These are phyloP conservation scores for Eristalis intricaria DNA, from an alignment of 2,888 invertebrate genomes.

Conservation along the genomic window DNA sequence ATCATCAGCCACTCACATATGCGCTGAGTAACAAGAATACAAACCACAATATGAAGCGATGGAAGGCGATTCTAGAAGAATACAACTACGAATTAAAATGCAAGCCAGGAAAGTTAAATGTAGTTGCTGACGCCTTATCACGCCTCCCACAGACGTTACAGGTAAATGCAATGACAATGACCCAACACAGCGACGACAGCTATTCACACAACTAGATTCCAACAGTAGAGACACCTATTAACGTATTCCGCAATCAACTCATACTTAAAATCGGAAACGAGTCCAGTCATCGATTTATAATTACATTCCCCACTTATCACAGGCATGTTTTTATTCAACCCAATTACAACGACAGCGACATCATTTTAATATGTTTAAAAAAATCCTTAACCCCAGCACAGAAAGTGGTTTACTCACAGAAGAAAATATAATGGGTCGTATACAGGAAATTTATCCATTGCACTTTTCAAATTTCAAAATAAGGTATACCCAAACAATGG, in stretches of 20 bases:
- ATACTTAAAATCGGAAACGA: background rate
- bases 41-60: background rate
- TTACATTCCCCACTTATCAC: conserved; percentile 16
- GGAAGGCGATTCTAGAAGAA: too few species aligned
- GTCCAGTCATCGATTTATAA: conserved; percentile 34
- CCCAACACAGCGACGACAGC: too few species aligned
- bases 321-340: conserved; percentile 37
- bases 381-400: conserved; percentile 18
- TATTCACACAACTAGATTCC: too few species aligned
- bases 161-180: too few species aligned
- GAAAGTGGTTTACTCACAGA: conserved; percentile 39
- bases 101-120: too few species aligned
- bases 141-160: too few species aligned
- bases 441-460: conserved; percentile 31
- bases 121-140: too few species aligned
- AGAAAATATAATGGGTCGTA: conserved; percentile 42
- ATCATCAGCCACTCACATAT: too few species aligned
- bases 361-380: conserved; percentile 29
- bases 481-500: conserved; percentile 31
- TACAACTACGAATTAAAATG: too few species aligned
- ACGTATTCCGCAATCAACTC: too few species aligned
- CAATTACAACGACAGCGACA: conserved; percentile 24
- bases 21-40: background rate
- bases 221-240: too few species aligned
- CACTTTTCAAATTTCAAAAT: conserved; percentile 35